Conservation (phyloP, 2,888 invertebrate species). For the Oscheius myriophilus region DNA sequence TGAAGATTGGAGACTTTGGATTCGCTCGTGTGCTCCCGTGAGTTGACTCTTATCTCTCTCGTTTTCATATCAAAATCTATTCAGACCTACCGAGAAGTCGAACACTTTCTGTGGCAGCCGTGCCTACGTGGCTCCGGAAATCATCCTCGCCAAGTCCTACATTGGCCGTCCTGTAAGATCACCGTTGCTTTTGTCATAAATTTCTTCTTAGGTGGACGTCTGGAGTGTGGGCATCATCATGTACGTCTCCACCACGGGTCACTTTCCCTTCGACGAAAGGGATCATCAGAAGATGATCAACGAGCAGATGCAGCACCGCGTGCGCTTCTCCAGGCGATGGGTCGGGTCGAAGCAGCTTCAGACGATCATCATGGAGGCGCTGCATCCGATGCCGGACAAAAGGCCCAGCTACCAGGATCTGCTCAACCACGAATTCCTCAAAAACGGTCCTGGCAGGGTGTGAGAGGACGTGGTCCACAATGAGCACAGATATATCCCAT, state of each 20-base stretch:
- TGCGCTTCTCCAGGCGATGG: conserved; percentile 36
- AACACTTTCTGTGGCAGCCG: conserved; percentile 87
- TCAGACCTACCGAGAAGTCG: conserved; percentile 73
- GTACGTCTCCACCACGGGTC: conserved; percentile 79
- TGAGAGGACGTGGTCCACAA: no score
- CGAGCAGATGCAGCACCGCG: conserved; percentile 36
- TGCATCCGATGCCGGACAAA: conserved; percentile 54
- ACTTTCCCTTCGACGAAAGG: conserved; percentile 64
- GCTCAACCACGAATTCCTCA: conserved; percentile 54
- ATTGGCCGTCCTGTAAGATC: conserved; percentile 64
- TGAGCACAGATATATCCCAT: no score
- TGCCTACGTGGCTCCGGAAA: conserved; percentile 87
- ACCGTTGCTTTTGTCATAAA: not conserved
- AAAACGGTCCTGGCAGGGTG: conserved; percentile 29
- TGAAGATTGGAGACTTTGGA: conserved; percentile 26
- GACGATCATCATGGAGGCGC: conserved; percentile 54
- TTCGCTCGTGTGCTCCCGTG: conserved; percentile 11
- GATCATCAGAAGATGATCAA: conserved; percentile 52
- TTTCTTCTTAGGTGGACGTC: conserved; percentile 75
- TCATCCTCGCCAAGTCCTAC: conserved; percentile 79
- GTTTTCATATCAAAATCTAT: not conserved
- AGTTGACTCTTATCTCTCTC: conserved; percentile 9
- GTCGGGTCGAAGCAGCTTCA: conserved; percentile 35
- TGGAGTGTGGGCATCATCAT: conserved; percentile 83
- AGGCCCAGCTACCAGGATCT: conserved; percentile 50